phyloP scores from a whole-genome alignment of 2,888 invertebrate genomes.

The Chirona hameri region DNA sequence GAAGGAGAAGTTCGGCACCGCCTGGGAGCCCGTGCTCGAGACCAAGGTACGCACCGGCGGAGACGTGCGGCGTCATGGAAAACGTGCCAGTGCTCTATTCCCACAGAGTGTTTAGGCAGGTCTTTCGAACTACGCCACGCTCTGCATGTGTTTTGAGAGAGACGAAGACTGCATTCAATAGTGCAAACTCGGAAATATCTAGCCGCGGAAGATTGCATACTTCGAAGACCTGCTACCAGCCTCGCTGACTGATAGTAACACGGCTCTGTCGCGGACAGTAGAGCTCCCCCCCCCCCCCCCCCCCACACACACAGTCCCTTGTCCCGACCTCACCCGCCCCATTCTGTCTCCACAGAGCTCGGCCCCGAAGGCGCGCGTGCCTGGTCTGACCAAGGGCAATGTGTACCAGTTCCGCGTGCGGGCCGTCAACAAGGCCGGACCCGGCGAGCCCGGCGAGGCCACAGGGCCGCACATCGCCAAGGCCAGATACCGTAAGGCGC shows the following conservation, averaged over 20 bases:
- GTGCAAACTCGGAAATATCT: too few relatives aligned
- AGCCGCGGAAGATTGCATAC: too few relatives aligned
- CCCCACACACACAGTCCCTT: too few relatives aligned
- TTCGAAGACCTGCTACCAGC: too few relatives aligned
- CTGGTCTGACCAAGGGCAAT: constrained; percentile 82
- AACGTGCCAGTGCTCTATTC: too few relatives aligned
- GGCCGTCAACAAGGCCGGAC: constrained; percentile 92
- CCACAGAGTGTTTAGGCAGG: too few relatives aligned
- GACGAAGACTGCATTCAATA: too few relatives aligned
- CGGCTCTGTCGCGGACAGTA: neutral
- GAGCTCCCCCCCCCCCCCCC: too few relatives aligned
- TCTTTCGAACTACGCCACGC: too few relatives aligned
- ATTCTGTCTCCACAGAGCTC: constrained; percentile 56
- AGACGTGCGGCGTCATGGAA: too few relatives aligned
- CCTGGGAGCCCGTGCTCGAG: constrained; percentile 74
- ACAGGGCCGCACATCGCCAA: constrained; percentile 59
- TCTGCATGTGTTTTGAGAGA: too few relatives aligned
- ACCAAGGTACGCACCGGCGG: constrained; percentile 56
- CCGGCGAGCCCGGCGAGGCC: constrained; percentile 49
- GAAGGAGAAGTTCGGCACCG: constrained; percentile 70
- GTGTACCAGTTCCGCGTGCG: constrained; percentile 93
- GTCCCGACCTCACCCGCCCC: neutral
- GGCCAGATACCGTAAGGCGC: constrained; percentile 41
- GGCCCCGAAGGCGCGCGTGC: constrained; percentile 72
- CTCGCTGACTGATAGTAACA: too few relatives aligned